Percentiles rank a stretch among this genome's conserved stretches.
phyloP scores from a whole-genome alignment of 2,113 vertebrate species.

The Cairina moschata region DNA sequence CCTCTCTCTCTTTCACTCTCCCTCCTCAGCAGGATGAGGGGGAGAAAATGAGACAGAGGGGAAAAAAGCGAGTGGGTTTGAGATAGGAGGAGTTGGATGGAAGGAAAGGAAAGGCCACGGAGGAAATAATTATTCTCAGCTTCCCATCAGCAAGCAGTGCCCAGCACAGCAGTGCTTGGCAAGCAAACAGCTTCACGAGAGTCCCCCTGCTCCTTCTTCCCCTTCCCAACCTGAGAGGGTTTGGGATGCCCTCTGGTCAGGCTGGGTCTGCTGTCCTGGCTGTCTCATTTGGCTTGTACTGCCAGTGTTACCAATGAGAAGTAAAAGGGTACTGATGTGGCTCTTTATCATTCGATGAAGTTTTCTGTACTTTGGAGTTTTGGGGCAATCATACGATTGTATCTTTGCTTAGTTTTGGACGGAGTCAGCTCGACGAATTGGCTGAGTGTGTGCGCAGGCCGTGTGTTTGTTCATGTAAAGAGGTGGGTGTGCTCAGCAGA shows the following conservation, averaged over 20 bases:
- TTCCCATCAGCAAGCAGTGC: background rate
- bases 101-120: background rate
- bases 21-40: background rate
- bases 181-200: background rate
- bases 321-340: background rate
- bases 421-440: background rate
- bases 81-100: background rate
- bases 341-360: background rate
- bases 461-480: background rate
- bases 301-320: background rate
- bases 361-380: background rate
- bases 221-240: background rate
- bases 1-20: background rate
- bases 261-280: background rate
- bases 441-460: background rate
- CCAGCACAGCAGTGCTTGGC: background rate
- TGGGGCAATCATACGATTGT: background rate
- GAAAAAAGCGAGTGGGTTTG: background rate
- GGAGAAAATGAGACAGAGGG: background rate
- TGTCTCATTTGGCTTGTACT: background rate
- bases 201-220: background rate
- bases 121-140: background rate
- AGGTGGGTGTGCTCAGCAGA: background rate
- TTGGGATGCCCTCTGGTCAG: background rate
- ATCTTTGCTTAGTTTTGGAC: background rate